Base-by-base conservation (phyloP, 2,888 invertebrate genomes). In the Meta bourneti region DNA sequence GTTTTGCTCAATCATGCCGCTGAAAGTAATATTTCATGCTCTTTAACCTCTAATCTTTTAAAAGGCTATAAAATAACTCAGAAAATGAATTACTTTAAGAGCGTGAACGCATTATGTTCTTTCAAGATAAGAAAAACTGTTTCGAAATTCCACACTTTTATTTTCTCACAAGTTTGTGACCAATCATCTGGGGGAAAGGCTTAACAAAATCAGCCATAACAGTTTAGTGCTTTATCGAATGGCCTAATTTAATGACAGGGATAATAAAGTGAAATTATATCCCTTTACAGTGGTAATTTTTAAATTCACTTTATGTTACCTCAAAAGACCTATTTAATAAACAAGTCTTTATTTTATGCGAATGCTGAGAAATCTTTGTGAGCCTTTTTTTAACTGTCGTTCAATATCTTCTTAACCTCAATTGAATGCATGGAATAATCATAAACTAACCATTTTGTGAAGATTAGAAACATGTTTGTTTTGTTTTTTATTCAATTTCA, bases 171-270 rank as follows among this genome's bases (percentile, higher is more conserved):
- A 75, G 75, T 70, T 69, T 85, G 69, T 70, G 51, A 85, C 77
- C 54, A 75, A 85, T 49, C 77, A 69, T 48, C 85, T 51, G 51
- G 13, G 51, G 51, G 72, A 85, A 48, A 69, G 52, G 48, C 77
- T 85, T 78, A 69, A n/a, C 61, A 77, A 75, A 69, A 52, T 75
- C 77, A 61, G 69, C 52, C 75, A 85, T 85, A 85, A 85, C 77
- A 85, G 77, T 85, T 85, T 85, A 85, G 69, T 85, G 72, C 85
- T 77, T 69, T 48, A 84, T 48, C 69, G 61, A 70, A 49, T n/a
- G n/a, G 34, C 74, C 20, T 69, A 69, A 70, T 84, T 84, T 75
- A 51, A 74, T 54, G 75, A 74, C 19, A 61, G 69, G 13, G 71
- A 54, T 69, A 85, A 77, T 85, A 85, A 85, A 77, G 77, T 69